Evolutionary conservation across 1,140 invertebrate species (phyloP).

Genomic region (Pararge aegeria): DNA sequence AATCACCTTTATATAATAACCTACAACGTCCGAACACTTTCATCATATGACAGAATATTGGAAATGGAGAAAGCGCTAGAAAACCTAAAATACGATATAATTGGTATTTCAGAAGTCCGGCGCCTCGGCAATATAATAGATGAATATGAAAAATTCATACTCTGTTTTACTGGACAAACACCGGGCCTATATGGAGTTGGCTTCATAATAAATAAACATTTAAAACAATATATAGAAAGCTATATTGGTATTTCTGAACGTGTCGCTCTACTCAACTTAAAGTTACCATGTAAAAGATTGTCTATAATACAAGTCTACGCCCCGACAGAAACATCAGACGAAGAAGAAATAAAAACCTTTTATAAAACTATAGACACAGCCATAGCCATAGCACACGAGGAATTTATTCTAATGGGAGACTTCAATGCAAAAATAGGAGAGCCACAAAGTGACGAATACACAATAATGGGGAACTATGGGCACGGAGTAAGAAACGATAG

Average conservation of each 20-base stretch:
- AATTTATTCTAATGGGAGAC: too few relatives aligned
- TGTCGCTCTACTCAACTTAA: constrained; percentile 9
- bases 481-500: constrained; percentile 9
- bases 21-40: constrained; percentile 17
- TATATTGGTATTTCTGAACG: constrained; percentile 11
- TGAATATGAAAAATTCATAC: not conserved
- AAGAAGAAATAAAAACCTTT: constrained; percentile 6
- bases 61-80: not conserved
- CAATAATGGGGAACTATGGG: constrained; percentile 9
- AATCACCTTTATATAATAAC: constrained; percentile 13
- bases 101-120: constrained; percentile 6
- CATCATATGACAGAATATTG: constrained; percentile 15
- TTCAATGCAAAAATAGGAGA: constrained; percentile 8
- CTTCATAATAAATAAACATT: constrained; percentile 9
- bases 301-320: constrained; percentile 18
- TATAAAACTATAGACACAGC: constrained; percentile 3
- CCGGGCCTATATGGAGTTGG: constrained; percentile 5
- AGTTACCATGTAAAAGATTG: too few relatives aligned
- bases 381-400: not conserved
- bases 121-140: not conserved
- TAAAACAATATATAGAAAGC: constrained; percentile 7
- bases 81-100: constrained; percentile 5
- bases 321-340: constrained; percentile 7
- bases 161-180: constrained; percentile 7
- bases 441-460: constrained; percentile 5